These are phyloP conservation scores for Melanophora roralis DNA, from an alignment of 2,888 invertebrate genomes.

Conservation along the genomic window DNA sequence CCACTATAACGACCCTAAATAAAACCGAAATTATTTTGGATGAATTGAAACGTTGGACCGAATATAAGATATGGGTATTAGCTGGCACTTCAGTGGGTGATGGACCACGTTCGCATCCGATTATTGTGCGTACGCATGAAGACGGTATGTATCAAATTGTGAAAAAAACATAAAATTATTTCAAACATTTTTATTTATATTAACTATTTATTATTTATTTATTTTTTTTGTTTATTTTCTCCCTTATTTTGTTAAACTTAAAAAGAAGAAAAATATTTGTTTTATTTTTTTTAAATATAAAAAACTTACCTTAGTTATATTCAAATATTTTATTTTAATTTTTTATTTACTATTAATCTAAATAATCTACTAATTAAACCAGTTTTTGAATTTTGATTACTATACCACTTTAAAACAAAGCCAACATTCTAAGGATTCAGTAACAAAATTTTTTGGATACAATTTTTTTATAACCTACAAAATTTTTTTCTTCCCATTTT, in stretches of 20 bases:
- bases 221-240: too few relatives aligned
- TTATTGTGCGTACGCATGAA: slow-evolving; percentile 96
- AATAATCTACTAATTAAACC: slow-evolving; percentile 16
- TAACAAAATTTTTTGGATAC: slow-evolving; percentile 52
- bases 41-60: slow-evolving; percentile 95
- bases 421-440: slow-evolving; percentile 43
- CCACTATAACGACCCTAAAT: slow-evolving; percentile 87
- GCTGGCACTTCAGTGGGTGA: slow-evolving; percentile 98
- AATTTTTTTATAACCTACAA: slow-evolving; percentile 41
- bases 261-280: not conserved
- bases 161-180: slow-evolving; percentile 13
- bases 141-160: slow-evolving; percentile 91
- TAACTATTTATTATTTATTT: not conserved
- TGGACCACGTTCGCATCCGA: slow-evolving; percentile 94
- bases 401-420: slow-evolving; percentile 29
- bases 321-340: slow-evolving; percentile 1
- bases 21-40: slow-evolving; percentile 89
- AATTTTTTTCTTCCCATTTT: slow-evolving; percentile 44
- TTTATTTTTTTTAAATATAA: slow-evolving; percentile 8
- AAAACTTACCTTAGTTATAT: not conserved
- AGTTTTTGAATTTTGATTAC: slow-evolving; percentile 60
- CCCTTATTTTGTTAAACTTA: too few relatives aligned
- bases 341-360: slow-evolving; percentile 29
- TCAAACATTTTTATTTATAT: not conserved
- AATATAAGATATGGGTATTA: slow-evolving; percentile 97